A percentile compares a stretch with the other conserved stretches of the same genome.
Conservation (phyloP, 2,797 vertebrate species). For the Tenualosa ilisha region DNA sequence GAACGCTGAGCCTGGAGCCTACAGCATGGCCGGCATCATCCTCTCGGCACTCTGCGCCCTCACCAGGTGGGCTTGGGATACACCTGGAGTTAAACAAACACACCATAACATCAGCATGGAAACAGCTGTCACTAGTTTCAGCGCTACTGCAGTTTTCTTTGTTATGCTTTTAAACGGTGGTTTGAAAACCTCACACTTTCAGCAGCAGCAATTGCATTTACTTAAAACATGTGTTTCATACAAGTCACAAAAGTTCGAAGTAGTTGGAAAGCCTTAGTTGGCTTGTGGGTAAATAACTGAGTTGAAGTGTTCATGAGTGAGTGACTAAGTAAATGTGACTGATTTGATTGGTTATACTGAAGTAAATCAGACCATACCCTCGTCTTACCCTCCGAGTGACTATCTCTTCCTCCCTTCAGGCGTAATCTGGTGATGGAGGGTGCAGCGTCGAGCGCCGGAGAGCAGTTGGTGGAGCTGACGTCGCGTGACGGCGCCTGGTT, state of each 20-base stretch:
- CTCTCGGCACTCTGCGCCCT: constrained; percentile 90
- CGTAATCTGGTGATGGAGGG: constrained; percentile 97
- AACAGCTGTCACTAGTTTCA: neutral
- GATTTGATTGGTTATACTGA: neutral
- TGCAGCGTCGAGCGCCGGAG: constrained; percentile 90
- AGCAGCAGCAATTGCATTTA: neutral
- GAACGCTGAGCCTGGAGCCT: constrained; percentile 89
- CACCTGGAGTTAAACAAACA: neutral
- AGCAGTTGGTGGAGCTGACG: constrained; percentile 92
- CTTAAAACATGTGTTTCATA: neutral
- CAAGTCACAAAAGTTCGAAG: neutral
- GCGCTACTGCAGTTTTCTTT: neutral
- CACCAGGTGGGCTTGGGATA: constrained; percentile 78
- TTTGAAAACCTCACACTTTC: neutral
- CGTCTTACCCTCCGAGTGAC: neutral
- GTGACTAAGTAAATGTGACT: neutral
- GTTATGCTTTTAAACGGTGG: neutral
- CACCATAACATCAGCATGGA: too few species aligned
- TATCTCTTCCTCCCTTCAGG: constrained; percentile 61
- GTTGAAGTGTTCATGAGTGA: neutral
- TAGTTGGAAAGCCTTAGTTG: neutral
- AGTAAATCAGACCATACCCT: neutral
- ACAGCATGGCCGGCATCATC: constrained; percentile 91
- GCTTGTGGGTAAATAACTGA: neutral
- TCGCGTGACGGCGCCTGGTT: constrained; percentile 97